Conservation (phyloP, 2,797 vertebrate genomes). For the Diglossa cyanea region DNA sequence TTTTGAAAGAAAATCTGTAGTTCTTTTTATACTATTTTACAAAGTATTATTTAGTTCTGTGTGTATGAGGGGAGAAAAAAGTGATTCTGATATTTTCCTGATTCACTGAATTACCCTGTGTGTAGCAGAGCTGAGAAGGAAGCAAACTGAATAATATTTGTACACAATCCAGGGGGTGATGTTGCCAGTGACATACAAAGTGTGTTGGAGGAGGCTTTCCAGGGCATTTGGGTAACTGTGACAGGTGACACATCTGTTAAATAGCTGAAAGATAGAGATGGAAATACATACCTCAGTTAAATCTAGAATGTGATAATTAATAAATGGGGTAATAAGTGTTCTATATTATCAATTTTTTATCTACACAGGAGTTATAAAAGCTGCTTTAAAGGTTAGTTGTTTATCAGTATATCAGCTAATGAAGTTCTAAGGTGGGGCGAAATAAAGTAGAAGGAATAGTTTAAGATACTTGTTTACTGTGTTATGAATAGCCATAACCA, state of each 20-base stretch:
- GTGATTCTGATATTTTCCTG: not conserved
- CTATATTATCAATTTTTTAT: not conserved
- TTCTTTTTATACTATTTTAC: not conserved
- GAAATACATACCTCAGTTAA: not conserved
- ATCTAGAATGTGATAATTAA: not conserved
- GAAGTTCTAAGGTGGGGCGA: not conserved
- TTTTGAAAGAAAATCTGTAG: not conserved
- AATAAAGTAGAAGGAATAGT: not conserved
- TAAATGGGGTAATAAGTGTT: not conserved
- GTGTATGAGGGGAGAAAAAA: rapidly evolving
- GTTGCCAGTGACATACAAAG: not conserved
- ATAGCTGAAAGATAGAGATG: not conserved
- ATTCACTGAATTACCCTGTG: not conserved
- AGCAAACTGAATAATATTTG: not conserved
- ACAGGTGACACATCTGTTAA: not conserved
- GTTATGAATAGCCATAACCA: not conserved
- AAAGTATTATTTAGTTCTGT: not conserved
- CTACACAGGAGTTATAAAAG: not conserved
- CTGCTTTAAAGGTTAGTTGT: not conserved
- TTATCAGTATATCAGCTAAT: not conserved
- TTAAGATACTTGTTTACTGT: not conserved
- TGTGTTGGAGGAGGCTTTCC: not conserved
- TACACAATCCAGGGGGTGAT: not conserved
- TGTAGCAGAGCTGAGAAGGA: not conserved
- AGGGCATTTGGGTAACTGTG: not conserved